phyloP scores from a whole-genome alignment of 2,888 invertebrate genomes.

The Leptarthrus brevirostris region DNA sequence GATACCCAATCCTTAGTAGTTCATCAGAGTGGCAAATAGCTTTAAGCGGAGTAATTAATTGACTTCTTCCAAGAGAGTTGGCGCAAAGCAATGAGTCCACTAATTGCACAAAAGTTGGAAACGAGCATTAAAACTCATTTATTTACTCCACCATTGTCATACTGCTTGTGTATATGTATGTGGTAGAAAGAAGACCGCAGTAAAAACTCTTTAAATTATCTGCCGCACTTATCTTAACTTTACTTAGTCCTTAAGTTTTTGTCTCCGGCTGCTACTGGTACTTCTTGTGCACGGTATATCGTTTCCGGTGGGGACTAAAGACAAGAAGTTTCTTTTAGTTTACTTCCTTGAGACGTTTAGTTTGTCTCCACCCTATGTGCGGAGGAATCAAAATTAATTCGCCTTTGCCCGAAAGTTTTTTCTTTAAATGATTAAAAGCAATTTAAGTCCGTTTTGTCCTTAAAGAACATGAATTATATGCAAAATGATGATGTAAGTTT shows the following conservation, averaged over 20 bases:
- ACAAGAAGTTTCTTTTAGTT: not conserved
- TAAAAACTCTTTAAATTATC: constrained; percentile 34
- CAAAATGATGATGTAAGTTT: constrained; percentile 29
- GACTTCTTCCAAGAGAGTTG: constrained; percentile 20
- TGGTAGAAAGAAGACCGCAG: not conserved
- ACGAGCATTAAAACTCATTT: constrained; percentile 25
- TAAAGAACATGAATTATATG: constrained; percentile 21
- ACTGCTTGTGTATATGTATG: constrained; percentile 1
- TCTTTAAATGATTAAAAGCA: constrained; percentile 39
- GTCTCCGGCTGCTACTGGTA: not conserved
- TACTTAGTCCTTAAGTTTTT: constrained; percentile 24
- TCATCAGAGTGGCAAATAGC: constrained; percentile 36
- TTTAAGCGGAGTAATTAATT: constrained; percentile 32
- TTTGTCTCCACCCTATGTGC: constrained; percentile 22
- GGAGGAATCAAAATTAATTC: constrained; percentile 31
- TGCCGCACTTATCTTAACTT: constrained; percentile 36
- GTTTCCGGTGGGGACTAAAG: not conserved
- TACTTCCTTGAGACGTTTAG: not conserved
- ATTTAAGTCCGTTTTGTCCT: constrained; percentile 30
- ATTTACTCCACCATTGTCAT: not conserved
- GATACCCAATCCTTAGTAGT: constrained; percentile 32
- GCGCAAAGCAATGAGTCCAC: constrained; percentile 27
- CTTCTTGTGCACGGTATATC: too few species aligned
- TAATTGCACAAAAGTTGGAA: constrained; percentile 36
- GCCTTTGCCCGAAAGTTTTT: constrained; percentile 11